Evolutionary conservation across 2,888 invertebrate genomes (phyloP).

Genomic region (Odontomyia ornata): DNA sequence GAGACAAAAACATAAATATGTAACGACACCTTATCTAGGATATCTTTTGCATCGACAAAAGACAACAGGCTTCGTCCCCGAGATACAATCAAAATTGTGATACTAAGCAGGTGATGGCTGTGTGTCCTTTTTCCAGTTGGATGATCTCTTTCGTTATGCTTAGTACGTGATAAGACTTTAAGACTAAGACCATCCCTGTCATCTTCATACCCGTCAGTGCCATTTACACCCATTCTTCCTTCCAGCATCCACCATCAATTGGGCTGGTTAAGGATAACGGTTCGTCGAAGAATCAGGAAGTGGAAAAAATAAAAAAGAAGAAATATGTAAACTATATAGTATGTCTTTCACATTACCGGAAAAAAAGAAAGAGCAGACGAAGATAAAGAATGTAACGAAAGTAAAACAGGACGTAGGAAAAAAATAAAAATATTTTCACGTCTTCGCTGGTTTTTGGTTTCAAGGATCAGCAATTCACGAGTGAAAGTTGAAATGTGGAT

Average conservation of each 20-base stretch:
- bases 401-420: neutral
- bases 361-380: no score
- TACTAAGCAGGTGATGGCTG: conserved; percentile 35
- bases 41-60: neutral
- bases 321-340: conserved; percentile 15
- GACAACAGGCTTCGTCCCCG: neutral
- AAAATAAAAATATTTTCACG: neutral
- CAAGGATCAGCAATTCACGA: neutral
- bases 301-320: neutral
- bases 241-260: neutral
- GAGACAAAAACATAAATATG: neutral
- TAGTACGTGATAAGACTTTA: conserved; percentile 37
- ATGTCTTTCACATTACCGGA: neutral
- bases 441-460: neutral
- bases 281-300: neutral
- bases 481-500: neutral
- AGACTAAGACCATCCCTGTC: neutral
- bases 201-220: neutral
- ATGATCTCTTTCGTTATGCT: conserved; percentile 23
- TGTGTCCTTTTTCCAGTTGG: conserved; percentile 28
- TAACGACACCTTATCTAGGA: neutral
- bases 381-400: no score
- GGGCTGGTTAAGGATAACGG: neutral
- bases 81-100: conserved; percentile 24
- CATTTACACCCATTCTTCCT: no score